A percentile compares a stretch with the other conserved stretches of the same genome.
Conservation (phyloP, 2,888 invertebrate genomes). For the Stenolophus ochropezus region DNA sequence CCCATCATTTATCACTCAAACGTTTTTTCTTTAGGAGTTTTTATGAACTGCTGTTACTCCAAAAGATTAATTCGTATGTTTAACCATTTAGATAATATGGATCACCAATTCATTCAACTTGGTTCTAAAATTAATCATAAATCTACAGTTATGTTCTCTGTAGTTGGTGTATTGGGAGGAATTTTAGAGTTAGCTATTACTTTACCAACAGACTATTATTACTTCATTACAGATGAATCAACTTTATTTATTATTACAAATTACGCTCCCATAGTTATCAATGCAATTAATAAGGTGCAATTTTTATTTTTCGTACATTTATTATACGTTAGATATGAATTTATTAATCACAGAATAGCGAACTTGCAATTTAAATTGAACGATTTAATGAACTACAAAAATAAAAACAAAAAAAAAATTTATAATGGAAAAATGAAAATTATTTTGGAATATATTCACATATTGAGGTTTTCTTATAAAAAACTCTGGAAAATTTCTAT, state of each 20-base stretch:
- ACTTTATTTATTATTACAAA: conserved; percentile 1
- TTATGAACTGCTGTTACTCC: conserved; percentile 24
- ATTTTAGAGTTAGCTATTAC: conserved; percentile 15
- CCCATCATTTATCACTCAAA: neutral
- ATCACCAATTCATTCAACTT: conserved; percentile 13
- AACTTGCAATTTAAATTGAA: neutral
- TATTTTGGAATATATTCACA: conserved; percentile 14
- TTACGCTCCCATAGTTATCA: conserved; percentile 18
- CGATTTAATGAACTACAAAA: conserved; percentile 4
- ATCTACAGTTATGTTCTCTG: neutral
- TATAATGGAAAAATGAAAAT: neutral
- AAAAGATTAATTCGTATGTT: conserved; percentile 26
- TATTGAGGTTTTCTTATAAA: conserved; percentile 21
- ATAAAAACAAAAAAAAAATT: neutral
- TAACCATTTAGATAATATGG: conserved; percentile 11
- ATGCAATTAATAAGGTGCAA: conserved; percentile 23
- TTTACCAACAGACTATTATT: conserved; percentile 5
- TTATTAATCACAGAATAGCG: conserved; percentile 4
- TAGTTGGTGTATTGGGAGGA: neutral
- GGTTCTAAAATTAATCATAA: conserved; percentile 3
- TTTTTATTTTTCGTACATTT: conserved; percentile 22
- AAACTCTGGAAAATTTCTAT: conserved; percentile 40
- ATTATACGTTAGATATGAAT: conserved; percentile 1
- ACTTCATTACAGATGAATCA: conserved; percentile 32
- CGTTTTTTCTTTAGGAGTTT: conserved; percentile 6